These are phyloP conservation scores for Lasioglossum pauxillum DNA, from an alignment of 2,888 invertebrate species.

Conservation along the genomic window DNA sequence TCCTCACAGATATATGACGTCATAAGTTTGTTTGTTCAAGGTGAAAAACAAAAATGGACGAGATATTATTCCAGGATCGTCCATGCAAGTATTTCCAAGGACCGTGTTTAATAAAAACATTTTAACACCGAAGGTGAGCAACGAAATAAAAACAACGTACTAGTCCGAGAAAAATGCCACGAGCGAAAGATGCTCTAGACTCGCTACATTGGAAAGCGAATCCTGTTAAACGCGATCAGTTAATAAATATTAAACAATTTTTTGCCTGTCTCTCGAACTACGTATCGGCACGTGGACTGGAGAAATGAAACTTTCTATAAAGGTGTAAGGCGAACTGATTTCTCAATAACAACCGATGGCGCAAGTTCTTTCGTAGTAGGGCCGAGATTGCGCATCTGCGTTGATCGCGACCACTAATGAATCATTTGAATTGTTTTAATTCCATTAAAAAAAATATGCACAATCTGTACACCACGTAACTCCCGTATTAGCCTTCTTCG, in stretches of 20 bases:
- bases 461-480: neutral
- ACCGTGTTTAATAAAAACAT: neutral
- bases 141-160: neutral
- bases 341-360: constrained; percentile 52
- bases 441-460: neutral
- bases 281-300: constrained; percentile 35
- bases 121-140: neutral
- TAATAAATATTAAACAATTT: constrained; percentile 1
- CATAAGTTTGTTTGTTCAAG: neutral
- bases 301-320: constrained; percentile 63
- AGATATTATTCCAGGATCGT: neutral
- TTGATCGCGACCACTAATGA: constrained; percentile 6
- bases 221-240: neutral
- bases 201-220: constrained; percentile 15
- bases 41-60: neutral
- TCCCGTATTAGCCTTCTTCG: neutral
- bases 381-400: neutral
- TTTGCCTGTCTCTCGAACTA: neutral
- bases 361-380: constrained; percentile 47
- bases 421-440: constrained; percentile 5
- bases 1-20: neutral
- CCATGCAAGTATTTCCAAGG: neutral
- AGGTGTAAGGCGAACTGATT: constrained; percentile 43
- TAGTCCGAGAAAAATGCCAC: neutral
- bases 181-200: neutral